phyloP scores from a whole-genome alignment of 2,113 vertebrate species.

The Struthidea cinerea region DNA sequence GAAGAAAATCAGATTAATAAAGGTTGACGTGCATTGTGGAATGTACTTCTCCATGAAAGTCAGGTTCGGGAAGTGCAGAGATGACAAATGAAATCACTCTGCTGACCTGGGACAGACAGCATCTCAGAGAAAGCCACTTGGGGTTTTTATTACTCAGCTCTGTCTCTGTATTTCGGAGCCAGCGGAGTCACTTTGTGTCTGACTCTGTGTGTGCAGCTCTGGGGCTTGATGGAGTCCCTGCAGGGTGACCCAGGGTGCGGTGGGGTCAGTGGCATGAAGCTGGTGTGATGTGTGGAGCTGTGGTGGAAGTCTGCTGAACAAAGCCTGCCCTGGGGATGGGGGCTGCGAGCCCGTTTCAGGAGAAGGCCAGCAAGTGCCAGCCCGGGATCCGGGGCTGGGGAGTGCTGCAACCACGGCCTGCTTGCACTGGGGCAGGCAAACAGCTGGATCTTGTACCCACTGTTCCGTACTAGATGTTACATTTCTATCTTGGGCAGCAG shows the following conservation, averaged over 20 bases:
- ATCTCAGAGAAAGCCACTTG: rapidly evolving
- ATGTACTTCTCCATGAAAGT: background rate
- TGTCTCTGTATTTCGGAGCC: background rate
- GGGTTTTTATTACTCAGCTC: background rate
- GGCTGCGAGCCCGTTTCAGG: background rate
- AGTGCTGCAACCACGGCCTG: rapidly evolving
- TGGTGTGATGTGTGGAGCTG: background rate
- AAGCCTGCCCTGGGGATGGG: background rate
- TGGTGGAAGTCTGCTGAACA: rapidly evolving
- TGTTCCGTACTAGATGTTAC: rapidly evolving
- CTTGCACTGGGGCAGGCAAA: background rate
- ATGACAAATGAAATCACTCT: background rate
- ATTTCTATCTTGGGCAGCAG: background rate
- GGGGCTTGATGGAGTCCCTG: background rate
- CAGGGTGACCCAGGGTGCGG: background rate
- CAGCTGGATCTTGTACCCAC: rapidly evolving
- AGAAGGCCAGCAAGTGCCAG: background rate
- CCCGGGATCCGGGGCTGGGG: background rate
- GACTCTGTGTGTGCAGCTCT: background rate
- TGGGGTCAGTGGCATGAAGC: background rate
- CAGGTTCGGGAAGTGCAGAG: background rate
- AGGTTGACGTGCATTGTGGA: background rate
- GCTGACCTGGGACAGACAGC: background rate
- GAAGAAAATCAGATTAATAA: conserved; percentile 47
- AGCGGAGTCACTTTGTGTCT: background rate